Conservation (phyloP, 2,797 vertebrate species). For the Moxostoma hubbsi region DNA sequence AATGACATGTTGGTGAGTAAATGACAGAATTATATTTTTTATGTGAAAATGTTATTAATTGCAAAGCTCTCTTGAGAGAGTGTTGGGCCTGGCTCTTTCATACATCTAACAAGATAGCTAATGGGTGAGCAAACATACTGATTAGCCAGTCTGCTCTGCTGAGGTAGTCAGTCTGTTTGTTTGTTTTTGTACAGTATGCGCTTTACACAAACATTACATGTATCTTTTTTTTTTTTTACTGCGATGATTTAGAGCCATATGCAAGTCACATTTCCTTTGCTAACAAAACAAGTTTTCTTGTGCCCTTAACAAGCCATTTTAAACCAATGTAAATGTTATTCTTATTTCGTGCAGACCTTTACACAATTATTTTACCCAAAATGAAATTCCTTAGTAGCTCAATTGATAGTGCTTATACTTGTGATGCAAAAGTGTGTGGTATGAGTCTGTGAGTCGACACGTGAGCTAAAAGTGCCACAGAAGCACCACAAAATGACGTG, state of each 20-base stretch:
- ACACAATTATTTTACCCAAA: background rate
- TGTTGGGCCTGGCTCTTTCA: slow-evolving; percentile 66
- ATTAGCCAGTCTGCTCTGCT: slow-evolving; percentile 69
- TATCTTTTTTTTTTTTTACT: slow-evolving; percentile 12
- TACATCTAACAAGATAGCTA: slow-evolving; percentile 76
- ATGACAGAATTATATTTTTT: too few relatives aligned
- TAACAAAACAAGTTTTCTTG: slow-evolving; percentile 15
- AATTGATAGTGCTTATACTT: too few relatives aligned
- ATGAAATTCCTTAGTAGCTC: too few relatives aligned
- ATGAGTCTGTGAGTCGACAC: too few relatives aligned
- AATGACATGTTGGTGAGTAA: too few relatives aligned
- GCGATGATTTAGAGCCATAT: background rate
- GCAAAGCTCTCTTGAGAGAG: slow-evolving; percentile 71
- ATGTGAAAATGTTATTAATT: too few relatives aligned
- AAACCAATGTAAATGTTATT: too few relatives aligned
- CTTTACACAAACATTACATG: slow-evolving; percentile 23
- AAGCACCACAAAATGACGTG: too few relatives aligned
- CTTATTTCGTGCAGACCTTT: background rate
- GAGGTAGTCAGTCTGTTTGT: slow-evolving; percentile 40
- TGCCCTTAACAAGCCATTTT: background rate
- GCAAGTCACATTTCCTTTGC: background rate
- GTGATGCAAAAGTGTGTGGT: too few relatives aligned
- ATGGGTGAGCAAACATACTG: slow-evolving; percentile 80
- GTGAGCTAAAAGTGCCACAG: too few relatives aligned
- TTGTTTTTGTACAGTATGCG: slow-evolving; percentile 50